phyloP scores from a whole-genome alignment of 2,113 vertebrate genomes.

The Ondatra zibethicus region DNA sequence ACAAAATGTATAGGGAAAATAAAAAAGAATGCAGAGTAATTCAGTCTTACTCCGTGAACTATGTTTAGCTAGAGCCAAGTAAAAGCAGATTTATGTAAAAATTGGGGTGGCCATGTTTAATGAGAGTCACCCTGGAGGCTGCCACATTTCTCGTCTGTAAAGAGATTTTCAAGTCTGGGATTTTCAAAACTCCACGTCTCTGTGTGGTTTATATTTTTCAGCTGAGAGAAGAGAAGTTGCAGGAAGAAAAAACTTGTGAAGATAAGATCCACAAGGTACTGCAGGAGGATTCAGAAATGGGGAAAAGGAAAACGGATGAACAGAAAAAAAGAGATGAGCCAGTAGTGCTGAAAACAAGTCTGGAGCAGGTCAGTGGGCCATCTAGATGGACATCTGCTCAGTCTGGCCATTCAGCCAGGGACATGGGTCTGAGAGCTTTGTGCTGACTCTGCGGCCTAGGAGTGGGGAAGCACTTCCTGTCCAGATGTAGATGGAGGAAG shows the following conservation, averaged over 20 bases:
- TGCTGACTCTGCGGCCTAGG: background rate
- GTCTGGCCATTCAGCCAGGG: background rate
- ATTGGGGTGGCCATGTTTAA: slow-evolving; percentile 11
- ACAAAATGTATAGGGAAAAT: background rate
- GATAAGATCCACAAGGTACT: slow-evolving; percentile 84
- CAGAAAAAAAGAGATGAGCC: slow-evolving; percentile 87
- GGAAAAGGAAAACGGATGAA: slow-evolving; percentile 85
- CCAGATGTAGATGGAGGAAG: slow-evolving; percentile 4
- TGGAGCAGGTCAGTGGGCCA: slow-evolving; percentile 84
- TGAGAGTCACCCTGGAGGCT: slow-evolving; percentile 59
- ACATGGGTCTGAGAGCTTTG: background rate
- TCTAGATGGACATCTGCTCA: background rate
- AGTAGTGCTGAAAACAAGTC: slow-evolving; percentile 78
- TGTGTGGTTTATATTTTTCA: slow-evolving; percentile 74
- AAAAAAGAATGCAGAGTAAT: background rate
- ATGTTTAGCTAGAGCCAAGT: slow-evolving; percentile 52
- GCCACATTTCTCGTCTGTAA: slow-evolving; percentile 24
- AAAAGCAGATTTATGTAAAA: slow-evolving; percentile 54
- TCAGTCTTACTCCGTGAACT: slow-evolving; percentile 41
- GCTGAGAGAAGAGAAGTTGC: slow-evolving; percentile 87
- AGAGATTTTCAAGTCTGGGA: slow-evolving; percentile 30
- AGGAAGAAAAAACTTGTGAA: slow-evolving; percentile 86
- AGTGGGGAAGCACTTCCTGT: background rate
- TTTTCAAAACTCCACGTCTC: background rate
- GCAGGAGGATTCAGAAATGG: slow-evolving; percentile 83